Evolutionary conservation across 2,888 invertebrate genomes (phyloP).

Genomic region (Pristionchus entomophagus): DNA sequence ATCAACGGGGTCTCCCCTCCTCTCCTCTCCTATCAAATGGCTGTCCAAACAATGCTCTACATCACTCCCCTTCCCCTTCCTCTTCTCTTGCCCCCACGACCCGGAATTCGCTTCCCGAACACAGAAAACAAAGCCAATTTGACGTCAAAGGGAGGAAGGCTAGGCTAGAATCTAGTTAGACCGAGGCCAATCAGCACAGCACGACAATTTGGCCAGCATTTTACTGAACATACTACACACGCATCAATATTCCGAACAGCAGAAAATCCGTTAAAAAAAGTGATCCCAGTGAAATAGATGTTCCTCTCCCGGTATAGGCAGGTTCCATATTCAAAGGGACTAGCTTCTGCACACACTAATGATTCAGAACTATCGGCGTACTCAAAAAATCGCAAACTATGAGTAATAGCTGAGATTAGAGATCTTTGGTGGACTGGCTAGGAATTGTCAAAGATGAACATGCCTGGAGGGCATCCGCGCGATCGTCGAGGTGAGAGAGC

Average conservation of each 20-base stretch:
- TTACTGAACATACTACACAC: background rate
- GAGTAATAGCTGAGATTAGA: too few relatives aligned
- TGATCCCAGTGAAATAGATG: too few relatives aligned
- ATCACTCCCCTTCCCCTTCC: background rate
- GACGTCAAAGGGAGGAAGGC: background rate
- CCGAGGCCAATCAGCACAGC: background rate
- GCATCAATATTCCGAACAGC: background rate
- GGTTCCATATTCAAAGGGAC: too few relatives aligned
- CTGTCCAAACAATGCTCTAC: constrained; percentile 17
- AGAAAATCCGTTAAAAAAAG: too few relatives aligned
- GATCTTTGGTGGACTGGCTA: too few relatives aligned
- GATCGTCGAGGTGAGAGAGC: constrained; percentile 75
- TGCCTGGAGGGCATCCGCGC: constrained; percentile 75
- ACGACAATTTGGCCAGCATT: too few relatives aligned
- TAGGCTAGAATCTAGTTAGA: background rate
- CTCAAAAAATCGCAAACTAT: too few relatives aligned
- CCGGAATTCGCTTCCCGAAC: background rate
- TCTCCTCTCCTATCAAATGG: background rate
- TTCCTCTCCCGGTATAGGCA: too few relatives aligned
- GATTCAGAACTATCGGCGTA: too few relatives aligned
- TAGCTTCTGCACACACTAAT: too few relatives aligned
- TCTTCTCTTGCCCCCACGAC: too few relatives aligned
- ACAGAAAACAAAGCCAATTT: constrained; percentile 25
- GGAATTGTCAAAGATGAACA: constrained; percentile 19
- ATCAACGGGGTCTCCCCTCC: background rate